These are phyloP conservation scores for Condylura cristata DNA, from an alignment of 2,113 vertebrate genomes.

Conservation along the genomic window DNA sequence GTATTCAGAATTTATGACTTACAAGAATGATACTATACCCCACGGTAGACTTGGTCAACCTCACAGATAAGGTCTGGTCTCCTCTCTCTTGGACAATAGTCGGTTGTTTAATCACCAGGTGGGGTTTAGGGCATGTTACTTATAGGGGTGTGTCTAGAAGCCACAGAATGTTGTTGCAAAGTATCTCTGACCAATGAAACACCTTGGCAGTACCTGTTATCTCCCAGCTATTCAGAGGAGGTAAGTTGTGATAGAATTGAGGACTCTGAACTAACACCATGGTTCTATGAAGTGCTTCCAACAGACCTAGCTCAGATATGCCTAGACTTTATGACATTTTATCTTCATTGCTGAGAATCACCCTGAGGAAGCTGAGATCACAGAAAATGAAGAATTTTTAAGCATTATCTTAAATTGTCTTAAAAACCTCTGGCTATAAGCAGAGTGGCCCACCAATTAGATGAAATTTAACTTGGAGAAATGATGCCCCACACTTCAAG, in stretches of 20 bases:
- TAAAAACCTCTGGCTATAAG: background rate
- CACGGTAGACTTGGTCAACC: background rate
- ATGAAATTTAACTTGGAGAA: background rate
- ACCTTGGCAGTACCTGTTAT: background rate
- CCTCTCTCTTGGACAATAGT: background rate
- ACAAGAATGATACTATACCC: background rate
- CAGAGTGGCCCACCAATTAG: background rate
- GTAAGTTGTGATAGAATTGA: background rate
- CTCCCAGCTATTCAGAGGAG: background rate
- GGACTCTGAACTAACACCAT: background rate
- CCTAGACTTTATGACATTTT: background rate
- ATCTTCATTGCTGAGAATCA: background rate
- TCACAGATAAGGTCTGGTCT: background rate
- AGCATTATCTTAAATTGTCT: background rate
- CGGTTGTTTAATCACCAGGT: background rate
- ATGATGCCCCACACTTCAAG: background rate
- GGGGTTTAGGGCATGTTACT: background rate
- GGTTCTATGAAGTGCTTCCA: background rate
- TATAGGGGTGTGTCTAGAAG: background rate
- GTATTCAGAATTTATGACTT: background rate
- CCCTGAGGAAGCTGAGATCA: background rate
- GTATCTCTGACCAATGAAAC: background rate
- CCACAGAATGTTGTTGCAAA: background rate
- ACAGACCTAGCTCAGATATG: background rate
- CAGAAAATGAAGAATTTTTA: background rate